Base-by-base conservation (phyloP, 2,113 vertebrate genomes). In the Notiomystis cincta region DNA sequence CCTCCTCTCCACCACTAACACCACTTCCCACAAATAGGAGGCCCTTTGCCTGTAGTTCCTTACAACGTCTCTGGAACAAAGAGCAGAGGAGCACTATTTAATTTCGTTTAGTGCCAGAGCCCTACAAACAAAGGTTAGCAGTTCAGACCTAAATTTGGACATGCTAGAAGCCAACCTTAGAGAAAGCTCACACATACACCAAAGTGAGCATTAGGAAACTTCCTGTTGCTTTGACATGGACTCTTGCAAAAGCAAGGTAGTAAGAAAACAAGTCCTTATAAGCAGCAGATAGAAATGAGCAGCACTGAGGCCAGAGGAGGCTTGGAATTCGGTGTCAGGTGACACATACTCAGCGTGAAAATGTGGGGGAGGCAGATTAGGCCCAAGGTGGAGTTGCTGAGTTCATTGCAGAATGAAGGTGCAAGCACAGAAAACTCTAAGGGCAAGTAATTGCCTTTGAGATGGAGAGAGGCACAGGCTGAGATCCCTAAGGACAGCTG, bases 1-100 rank as follows among this genome's bases (percentile, higher is more conserved):
- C 99, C 1, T 99, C 99, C 95, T 99, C 99, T 65, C 99, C 99
- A 8, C 99, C 99, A 20, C 99, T 99, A 11, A 99, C 99, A 17
- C 99, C 99, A 0, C 99, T 99, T 19, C 99, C 99, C 2, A 99
- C 99, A 96, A 99, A 99, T 67, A 99, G 95, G 95, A 99, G 97
- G 21, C 98, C 98, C 90, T 99, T 99, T 87, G 98, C 98, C 89
- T 97, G 98, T 38, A 99, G 97, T 30, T 98, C 98, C 88, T 93
- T 98, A 95, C 99, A 99, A 13, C 99, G 98, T 48, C 99, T 98
- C 99, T 99, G 95, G 73, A 69, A 78, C 57, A 95, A 45, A 97
- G 47, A 97, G 47, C 58, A 96, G 64, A 97, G 72, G n/a, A 91
- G 58, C 30, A 38, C 56, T n/a, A 35, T 19, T 69, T 44, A 5